phyloP scores from a whole-genome alignment of 2,888 invertebrate genomes.

The Chrysotoxum bicinctum region DNA sequence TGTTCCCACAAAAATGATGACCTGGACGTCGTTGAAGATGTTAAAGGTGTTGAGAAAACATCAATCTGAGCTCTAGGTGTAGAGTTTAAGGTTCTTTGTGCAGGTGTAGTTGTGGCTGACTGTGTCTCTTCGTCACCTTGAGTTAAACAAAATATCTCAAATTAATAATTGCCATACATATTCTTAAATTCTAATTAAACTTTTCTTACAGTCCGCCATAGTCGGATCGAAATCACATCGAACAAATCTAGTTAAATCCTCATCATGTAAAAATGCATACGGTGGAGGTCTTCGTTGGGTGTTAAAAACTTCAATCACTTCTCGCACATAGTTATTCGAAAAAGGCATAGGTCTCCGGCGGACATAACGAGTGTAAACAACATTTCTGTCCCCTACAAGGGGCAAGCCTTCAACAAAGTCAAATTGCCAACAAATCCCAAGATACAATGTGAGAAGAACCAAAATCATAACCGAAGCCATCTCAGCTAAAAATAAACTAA shows the following conservation, averaged over 20 bases:
- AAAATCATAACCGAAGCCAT: conserved; percentile 28
- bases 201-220: conserved; percentile 74
- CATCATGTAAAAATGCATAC: conserved; percentile 66
- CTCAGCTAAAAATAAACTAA: conserved; percentile 25
- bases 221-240: conserved; percentile 76
- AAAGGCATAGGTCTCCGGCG: conserved; percentile 69
- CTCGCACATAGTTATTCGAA: conserved; percentile 73
- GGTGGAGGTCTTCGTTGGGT: conserved; percentile 64
- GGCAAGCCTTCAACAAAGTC: conserved; percentile 12
- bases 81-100: background rate
- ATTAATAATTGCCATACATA: background rate
- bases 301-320: conserved; percentile 75
- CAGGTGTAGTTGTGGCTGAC: background rate
- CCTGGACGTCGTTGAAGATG: background rate
- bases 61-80: background rate
- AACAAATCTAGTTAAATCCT: conserved; percentile 75
- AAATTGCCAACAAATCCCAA: background rate
- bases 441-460: background rate
- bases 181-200: background rate
- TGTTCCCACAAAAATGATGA: background rate
- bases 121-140: background rate
- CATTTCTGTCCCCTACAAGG: background rate
- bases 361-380: conserved; percentile 73
- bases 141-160: background rate
- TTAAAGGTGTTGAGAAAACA: background rate